Base-by-base conservation (phyloP, 2,888 invertebrate species). In the Petrolisthes manimaculis region DNA sequence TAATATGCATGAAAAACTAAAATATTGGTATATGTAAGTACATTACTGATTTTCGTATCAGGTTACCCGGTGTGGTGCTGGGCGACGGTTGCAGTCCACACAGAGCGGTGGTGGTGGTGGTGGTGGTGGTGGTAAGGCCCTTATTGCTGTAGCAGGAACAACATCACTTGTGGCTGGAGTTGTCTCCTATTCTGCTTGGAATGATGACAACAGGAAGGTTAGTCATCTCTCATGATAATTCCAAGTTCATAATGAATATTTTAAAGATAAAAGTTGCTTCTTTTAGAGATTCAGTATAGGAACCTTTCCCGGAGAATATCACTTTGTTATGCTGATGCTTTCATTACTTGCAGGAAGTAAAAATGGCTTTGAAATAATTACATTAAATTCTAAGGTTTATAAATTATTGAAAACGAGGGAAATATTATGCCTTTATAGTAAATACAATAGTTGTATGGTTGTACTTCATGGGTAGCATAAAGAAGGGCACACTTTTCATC, bases 151-250 rank as follows among this genome's bases (percentile, higher is more conserved):
- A 56, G 88, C 81, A 14, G 90, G 88, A 55, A 74, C 84, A 9
- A 84, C 84, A 14, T 79, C 82, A 4, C 77, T 89, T 37, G 91
- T 91, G 61, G 92, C 92, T 55, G 93, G 93, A 55, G 91, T 92
- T 3, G 86, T 93, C 54, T 93, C 92, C 1, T 94, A 93, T 92
- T 95, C 95, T n/a, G 95, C 95, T 93, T 94, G 90, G 90, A 89
- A 86, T 74, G 78, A 75, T 67, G 84, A 88, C 71, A 90, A 90
- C 84, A 89, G 90, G 69, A 90, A 89, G 88, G 90, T 90, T 24
- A 51, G 84, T 56, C 4, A 18, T 18, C 37, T 37, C 37, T 37
- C 37, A 37, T 37, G 37, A 37, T 37, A 37, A 12, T n/a, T 67
- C 14, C 12, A n/a, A 67, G 67, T 67, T 67, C 67, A 67, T 12